Evolutionary conservation across 2,888 invertebrate species (phyloP).

Genomic region (Myopa testacea): DNA sequence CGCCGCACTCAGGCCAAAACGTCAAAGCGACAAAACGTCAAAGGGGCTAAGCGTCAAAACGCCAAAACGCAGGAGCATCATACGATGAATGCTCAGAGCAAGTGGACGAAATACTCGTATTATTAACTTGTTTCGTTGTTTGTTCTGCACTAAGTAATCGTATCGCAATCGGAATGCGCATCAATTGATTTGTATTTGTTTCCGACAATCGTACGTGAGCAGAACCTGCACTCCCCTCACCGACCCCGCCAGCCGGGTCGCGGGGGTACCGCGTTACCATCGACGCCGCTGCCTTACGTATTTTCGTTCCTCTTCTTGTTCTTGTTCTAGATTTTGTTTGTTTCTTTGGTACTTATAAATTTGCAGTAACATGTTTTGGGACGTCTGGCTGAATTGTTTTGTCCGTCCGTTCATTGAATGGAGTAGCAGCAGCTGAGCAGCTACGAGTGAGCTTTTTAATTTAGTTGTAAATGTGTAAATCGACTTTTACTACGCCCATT

Average conservation of each 20-base stretch:
- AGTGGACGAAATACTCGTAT: constrained; percentile 22
- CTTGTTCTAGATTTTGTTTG: not conserved
- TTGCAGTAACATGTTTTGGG: constrained; percentile 43
- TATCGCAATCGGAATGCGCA: constrained; percentile 28
- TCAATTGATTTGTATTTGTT: constrained; percentile 38
- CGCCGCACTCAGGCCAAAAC: not conserved
- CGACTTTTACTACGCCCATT: constrained; percentile 63
- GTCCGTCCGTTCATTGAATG: not conserved
- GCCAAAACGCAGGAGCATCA: not conserved
- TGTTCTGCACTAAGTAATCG: constrained; percentile 27
- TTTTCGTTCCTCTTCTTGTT: not conserved
- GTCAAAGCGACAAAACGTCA: no score
- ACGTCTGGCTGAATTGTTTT: constrained; percentile 10
- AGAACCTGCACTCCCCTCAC: no score
- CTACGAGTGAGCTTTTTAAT: constrained; percentile 52
- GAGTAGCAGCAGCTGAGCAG: constrained; percentile 26
- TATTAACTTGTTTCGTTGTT: constrained; percentile 41
- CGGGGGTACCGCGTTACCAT: not conserved
- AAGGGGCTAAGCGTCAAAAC: no score
- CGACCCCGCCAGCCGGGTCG: no score
- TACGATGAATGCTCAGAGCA: constrained; percentile 16
- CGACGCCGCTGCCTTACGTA: no score
- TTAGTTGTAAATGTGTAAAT: constrained; percentile 67
- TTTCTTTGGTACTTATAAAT: constrained; percentile 25
- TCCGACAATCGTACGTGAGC: not conserved